Base-by-base conservation (phyloP, 1,140 invertebrate genomes). In the Solen grandis region DNA sequence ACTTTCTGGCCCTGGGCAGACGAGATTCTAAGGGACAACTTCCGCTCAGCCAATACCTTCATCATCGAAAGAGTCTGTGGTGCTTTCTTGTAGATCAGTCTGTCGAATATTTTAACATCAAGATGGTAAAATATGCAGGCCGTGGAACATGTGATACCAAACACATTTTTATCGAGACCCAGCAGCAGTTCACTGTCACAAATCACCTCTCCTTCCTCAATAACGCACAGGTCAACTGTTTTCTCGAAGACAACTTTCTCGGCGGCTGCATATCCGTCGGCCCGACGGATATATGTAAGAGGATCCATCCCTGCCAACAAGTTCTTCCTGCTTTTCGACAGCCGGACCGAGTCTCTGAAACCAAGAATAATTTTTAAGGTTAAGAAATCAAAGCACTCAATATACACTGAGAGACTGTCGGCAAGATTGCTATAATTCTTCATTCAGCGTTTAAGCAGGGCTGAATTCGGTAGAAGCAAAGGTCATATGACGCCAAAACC, bases 161-260 rank as follows among this genome's bases (percentile, higher is more conserved):
- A 80, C 33, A 80, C 54, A 22, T 72, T 80, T 46, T 35, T 72
- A 1, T 80, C 68, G 0, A 80, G 57, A 29, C 77, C 68, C 2
- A 80, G 50, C 13, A 80, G 52, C 25, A 80, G 77, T 54, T 80
- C 77, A 27, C 27, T 59, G 68, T 80, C 77, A 22, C 66, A 55
- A n/a, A 80, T 54, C 0, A 80, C 68, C 57, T 80, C 68, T 2
- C 77, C 77, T 73, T 80, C 77, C 38, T 72, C 68, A 35, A 80
- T 55, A 31, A 72, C 65, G 55, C 77, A 80, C 22, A 80, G 66
- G 41, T 80, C 68, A 16, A 72, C 36, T 5, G 65, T 19, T 65
- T 73, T 62, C 14, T 72, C 77, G 35, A 46, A 60, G 22, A 72
- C 29, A n/a, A 73, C 59, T 73, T 80, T 80, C 25, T 79, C 77